Base-by-base conservation (phyloP, 2,113 vertebrate species). In the Epinephelus cyanopodus region DNA sequence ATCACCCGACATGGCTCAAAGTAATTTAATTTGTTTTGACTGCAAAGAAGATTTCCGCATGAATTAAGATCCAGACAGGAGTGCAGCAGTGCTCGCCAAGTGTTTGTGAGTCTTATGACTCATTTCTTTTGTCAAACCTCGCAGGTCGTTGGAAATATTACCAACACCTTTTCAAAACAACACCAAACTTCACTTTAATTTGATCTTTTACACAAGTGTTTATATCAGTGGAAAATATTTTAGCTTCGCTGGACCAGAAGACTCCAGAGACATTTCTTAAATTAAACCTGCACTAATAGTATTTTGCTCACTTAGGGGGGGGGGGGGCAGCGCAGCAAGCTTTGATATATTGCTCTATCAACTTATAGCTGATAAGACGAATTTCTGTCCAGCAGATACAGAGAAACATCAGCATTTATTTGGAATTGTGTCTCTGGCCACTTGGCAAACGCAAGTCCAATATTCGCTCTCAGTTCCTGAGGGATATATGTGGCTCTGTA, bases 11-110 rank as follows among this genome's bases (percentile, higher is more conserved):
- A 21, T 47, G 17, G 33, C 57, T 68, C 37, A 45, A 69, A 82
- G 47, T 78, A 21, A 61, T 63, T 81, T 66, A 18, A 87, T 87
- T 79, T 77, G 66, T 82, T 71, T 66, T 82, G 42, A 42, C 65
- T 12, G 25, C 18, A 29, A 57, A 53, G 11, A 14, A 12, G 18
- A 66, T 61, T 66, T 77, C 7, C 57, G 4, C 60, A 64, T 45
- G 58, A 81, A 65, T 71, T 56, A 66, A 79, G 25, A 73, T 19
- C 19, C 10, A 18, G 3, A 53, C 2, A 15, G 9, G 3, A 25
- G 29, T 2, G 1, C 13, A 61, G 53, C 15, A 6, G 12, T 12
- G 61, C 42, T 50, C 21, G 57, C 15, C 8, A 3, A 6, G 5
- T 52, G 19, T 60, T 45, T 6, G 0, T 19, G 5, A 9, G 19